Conservation (phyloP, 1,140 invertebrate genomes). For the Scaptomyza montana region DNA sequence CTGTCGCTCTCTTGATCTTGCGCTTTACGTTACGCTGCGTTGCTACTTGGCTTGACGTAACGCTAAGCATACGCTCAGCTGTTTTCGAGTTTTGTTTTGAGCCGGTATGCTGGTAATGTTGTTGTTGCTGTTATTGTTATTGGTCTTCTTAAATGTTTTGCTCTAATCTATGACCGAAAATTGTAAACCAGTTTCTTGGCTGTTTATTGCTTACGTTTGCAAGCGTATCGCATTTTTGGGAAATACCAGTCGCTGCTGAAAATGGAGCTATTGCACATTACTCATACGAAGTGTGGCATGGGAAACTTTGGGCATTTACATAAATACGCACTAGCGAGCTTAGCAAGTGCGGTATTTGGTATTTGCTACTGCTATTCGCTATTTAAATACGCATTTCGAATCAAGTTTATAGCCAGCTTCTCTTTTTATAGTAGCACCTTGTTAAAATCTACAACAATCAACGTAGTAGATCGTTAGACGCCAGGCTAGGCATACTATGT, state of each 20-base stretch:
- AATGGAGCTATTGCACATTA: constrained; percentile 42
- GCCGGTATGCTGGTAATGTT: constrained; percentile 8
- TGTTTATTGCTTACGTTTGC: constrained; percentile 3
- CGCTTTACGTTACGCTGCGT: constrained; percentile 13
- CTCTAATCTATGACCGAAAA: constrained; percentile 14
- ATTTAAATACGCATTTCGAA: constrained; percentile 42
- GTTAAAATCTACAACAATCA: constrained; percentile 11
- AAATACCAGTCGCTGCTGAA: constrained; percentile 37
- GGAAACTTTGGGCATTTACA: constrained; percentile 55
- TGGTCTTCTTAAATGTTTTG: not conserved
- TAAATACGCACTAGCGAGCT: not conserved
- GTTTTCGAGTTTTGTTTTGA: constrained; percentile 35
- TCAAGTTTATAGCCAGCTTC: constrained; percentile 30
- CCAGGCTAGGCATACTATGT: not conserved
- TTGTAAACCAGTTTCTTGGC: constrained; percentile 57
- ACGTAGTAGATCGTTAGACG: constrained; percentile 12
- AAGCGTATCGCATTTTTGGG: constrained; percentile 32
- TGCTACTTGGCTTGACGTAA: constrained; percentile 2
- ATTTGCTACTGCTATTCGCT: not conserved
- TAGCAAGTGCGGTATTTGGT: constrained; percentile 9
- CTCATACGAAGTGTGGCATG: constrained; percentile 50
- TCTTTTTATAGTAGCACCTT: not conserved
- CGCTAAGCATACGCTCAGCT: constrained; percentile 10
- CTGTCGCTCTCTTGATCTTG: constrained; percentile 1
- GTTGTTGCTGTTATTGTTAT: not conserved